Percentiles rank a stretch among this genome's conserved stretches.
These are phyloP conservation scores for Linnaemya tessellans DNA, from an alignment of 2,888 invertebrate species.

Conservation along the genomic window DNA sequence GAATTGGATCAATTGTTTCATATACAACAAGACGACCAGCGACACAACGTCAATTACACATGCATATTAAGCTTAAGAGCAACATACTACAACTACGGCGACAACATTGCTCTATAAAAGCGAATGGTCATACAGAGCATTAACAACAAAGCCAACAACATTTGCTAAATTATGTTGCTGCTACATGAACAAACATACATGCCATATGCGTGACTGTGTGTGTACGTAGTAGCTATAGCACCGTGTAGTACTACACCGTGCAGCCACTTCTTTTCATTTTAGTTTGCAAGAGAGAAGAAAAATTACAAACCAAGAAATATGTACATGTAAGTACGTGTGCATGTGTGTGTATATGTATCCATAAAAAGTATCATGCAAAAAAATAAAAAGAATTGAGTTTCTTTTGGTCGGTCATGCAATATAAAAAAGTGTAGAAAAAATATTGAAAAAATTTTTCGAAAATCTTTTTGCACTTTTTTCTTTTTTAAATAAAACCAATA, in stretches of 20 bases:
- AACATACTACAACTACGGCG: slow-evolving; percentile 42
- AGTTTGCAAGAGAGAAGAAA: slow-evolving; percentile 43
- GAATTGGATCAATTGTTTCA: slow-evolving; percentile 70
- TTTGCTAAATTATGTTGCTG: slow-evolving; percentile 44
- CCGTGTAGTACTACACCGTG: slow-evolving; percentile 1
- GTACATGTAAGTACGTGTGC: background rate
- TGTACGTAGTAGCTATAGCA: background rate
- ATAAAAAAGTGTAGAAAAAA: slow-evolving; percentile 38
- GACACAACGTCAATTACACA: slow-evolving; percentile 38
- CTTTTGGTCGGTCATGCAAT: slow-evolving; percentile 65
- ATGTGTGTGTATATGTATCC: no score
- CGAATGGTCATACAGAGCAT: slow-evolving; percentile 52
- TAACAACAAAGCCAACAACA: slow-evolving; percentile 28
- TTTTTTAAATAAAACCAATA: slow-evolving; percentile 63
- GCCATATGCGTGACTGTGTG: no score
- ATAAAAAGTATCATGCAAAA: slow-evolving; percentile 23
- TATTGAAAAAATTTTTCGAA: slow-evolving; percentile 48
- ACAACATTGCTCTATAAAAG: slow-evolving; percentile 49
- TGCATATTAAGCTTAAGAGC: slow-evolving; percentile 43
- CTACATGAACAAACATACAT: background rate
- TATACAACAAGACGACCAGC: slow-evolving; percentile 52
- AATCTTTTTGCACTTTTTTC: slow-evolving; percentile 24
- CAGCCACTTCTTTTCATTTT: slow-evolving; percentile 40
- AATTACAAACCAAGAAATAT: slow-evolving; percentile 18
- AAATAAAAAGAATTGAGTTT: slow-evolving; percentile 60